A percentile compares a stretch with the other conserved stretches of the same genome.
Evolutionary conservation across 2,797 vertebrate genomes (phyloP).

Genomic region (Danio choprae): DNA sequence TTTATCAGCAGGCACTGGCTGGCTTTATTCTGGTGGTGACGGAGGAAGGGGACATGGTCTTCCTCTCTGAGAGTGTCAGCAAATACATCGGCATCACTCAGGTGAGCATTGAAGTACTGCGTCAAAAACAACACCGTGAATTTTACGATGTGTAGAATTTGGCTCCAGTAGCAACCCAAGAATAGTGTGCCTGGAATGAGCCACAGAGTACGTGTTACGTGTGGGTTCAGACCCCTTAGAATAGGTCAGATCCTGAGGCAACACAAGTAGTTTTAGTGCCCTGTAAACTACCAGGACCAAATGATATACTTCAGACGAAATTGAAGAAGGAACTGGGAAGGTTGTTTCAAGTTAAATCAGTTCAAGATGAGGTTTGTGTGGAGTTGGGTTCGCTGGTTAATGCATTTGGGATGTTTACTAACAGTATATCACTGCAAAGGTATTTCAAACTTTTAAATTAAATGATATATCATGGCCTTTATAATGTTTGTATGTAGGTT

Average conservation of each 20-base stretch:
- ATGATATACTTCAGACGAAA: background rate
- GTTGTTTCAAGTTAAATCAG: too few species aligned
- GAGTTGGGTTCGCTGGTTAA: too few species aligned
- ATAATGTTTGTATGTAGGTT: background rate
- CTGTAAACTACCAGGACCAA: background rate
- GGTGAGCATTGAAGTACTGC: slow-evolving; percentile 63
- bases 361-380: too few species aligned
- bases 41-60: slow-evolving; percentile 87
- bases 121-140: background rate
- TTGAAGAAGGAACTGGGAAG: too few species aligned
- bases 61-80: slow-evolving; percentile 87
- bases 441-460: too few species aligned
- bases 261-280: background rate
- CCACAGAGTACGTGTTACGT: background rate
- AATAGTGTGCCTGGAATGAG: background rate
- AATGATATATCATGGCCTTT: too few species aligned
- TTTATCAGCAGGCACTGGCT: slow-evolving; percentile 83
- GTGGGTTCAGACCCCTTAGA: background rate
- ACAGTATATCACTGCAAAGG: too few species aligned
- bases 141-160: background rate
- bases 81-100: slow-evolving; percentile 85
- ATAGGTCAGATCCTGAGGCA: background rate
- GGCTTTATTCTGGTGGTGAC: slow-evolving; percentile 88
- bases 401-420: too few species aligned
- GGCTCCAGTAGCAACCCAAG: background rate